Evolutionary conservation across 2,888 invertebrate genomes (phyloP), one percentile per base, ranked within the genome.

Genomic region (Cheilosia soror): DNA sequence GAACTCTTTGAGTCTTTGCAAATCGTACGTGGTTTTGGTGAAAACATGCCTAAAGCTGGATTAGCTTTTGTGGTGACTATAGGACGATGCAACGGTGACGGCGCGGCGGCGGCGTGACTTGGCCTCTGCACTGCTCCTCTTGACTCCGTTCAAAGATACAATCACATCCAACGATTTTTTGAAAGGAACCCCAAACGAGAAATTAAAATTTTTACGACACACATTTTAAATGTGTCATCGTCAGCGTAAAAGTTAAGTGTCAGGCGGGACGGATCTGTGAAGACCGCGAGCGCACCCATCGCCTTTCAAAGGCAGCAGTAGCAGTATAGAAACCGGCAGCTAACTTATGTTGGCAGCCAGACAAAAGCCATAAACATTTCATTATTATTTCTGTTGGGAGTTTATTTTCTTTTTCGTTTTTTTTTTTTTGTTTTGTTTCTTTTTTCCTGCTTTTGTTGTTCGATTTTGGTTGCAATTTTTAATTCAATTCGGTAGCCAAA

Each of bases 351-450:
- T 73, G 73, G 69, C 79, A 71, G 79, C 75, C 84, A 84, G 84
- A 84, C 84, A 80, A 79, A 84, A 79, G 31, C 60, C 79, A 84
- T 84, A 84, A 84, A 84, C 78, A 84, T 79, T 73, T 84, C 78
- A 73, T 78, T 73, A 47, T 69, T 75, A 72, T 75, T 77, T 31
- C 63, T 40, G 49, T 71, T 65, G 76, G 55, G 58, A 63, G 47
- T 60, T 66, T 9, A 37, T 9, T 37, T 37, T 37, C 9, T 37
- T 60, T 7, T 71, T 55, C 15, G 37, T 55, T 33, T 55, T 51
- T n/a, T 27, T 58, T 37, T 44, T 47, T 20, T 63, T 49, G 5
- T 40, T 55, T 58, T 51, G 47, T 31, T 42, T 75, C 44, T 66
- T 55, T n/a, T 25, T 33, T 53, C 55, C 60, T 20, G 27, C 5